Conservation (phyloP, 2,797 vertebrate genomes). For the Pseudochaenichthys georgianus region DNA sequence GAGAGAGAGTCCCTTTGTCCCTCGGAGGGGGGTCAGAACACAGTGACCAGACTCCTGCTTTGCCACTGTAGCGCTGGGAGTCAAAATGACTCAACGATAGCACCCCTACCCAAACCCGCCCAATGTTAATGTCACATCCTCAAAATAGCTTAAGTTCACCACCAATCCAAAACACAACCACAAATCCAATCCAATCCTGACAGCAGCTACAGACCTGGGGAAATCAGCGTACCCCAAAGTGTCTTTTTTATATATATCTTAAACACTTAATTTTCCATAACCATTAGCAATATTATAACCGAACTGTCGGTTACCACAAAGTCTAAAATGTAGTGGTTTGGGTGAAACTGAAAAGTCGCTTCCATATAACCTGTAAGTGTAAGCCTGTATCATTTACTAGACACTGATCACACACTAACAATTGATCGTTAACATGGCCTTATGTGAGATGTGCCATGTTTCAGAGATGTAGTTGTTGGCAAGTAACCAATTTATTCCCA, state of each 20-base stretch:
- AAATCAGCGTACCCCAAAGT: background rate
- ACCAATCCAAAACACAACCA: background rate
- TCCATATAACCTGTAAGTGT: background rate
- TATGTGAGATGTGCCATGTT: background rate
- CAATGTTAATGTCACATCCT: background rate
- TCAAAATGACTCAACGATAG: constrained; percentile 21
- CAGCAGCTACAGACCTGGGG: constrained; percentile 5
- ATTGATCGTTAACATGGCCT: background rate
- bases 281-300: background rate
- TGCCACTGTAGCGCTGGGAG: constrained; percentile 42
- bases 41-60: constrained; percentile 67
- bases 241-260: background rate
- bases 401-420: background rate
- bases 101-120: constrained; percentile 11
- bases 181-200: background rate
- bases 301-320: background rate
- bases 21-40: constrained; percentile 69
- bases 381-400: background rate
- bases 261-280: background rate
- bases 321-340: background rate
- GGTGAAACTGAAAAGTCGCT: background rate
- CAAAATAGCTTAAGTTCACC: constrained; percentile 7
- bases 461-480: background rate
- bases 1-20: constrained; percentile 87
- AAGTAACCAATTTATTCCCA: background rate